Evolutionary conservation across 2,797 vertebrate species (phyloP).

Genomic region (Cossypha caffra): DNA sequence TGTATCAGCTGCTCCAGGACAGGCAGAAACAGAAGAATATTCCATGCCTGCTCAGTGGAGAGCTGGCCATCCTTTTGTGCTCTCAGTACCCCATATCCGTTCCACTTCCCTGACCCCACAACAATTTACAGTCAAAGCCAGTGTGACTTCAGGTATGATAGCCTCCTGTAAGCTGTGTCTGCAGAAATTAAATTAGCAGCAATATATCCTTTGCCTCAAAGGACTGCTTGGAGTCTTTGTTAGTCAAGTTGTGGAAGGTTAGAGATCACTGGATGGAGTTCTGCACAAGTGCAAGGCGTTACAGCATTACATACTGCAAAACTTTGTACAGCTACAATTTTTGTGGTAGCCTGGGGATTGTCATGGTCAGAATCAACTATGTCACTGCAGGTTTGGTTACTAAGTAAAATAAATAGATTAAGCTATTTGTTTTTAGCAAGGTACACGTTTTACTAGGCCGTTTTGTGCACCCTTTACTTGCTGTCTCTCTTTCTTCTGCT

Average conservation of each 20-base stretch:
- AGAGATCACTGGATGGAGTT: background rate
- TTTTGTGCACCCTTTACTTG: background rate
- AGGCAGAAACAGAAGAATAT: background rate
- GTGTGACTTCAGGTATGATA: background rate
- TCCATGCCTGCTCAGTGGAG: background rate
- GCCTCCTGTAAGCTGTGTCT: constrained; percentile 7
- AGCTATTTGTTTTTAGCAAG: background rate
- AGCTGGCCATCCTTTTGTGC: background rate
- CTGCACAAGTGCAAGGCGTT: background rate
- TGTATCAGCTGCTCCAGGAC: background rate
- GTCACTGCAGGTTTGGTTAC: constrained; percentile 11
- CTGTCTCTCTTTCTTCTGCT: background rate
- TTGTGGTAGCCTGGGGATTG: constrained; percentile 23
- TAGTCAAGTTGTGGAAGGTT: background rate
- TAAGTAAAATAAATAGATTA: constrained; percentile 47
- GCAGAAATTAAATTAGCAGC: constrained; percentile 35
- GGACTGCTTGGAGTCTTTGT: background rate
- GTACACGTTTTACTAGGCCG: background rate
- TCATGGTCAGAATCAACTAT: background rate
- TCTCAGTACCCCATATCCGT: background rate
- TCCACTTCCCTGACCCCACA: background rate
- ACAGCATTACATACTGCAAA: background rate
- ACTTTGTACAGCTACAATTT: background rate
- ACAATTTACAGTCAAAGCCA: constrained; percentile 4
- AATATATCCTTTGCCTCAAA: constrained; percentile 20